A percentile compares a stretch with the other conserved stretches of the same genome.
These are phyloP conservation scores for Drosophila aff. DNA, from an alignment of 1,140 invertebrate species.

Conservation along the genomic window DNA sequence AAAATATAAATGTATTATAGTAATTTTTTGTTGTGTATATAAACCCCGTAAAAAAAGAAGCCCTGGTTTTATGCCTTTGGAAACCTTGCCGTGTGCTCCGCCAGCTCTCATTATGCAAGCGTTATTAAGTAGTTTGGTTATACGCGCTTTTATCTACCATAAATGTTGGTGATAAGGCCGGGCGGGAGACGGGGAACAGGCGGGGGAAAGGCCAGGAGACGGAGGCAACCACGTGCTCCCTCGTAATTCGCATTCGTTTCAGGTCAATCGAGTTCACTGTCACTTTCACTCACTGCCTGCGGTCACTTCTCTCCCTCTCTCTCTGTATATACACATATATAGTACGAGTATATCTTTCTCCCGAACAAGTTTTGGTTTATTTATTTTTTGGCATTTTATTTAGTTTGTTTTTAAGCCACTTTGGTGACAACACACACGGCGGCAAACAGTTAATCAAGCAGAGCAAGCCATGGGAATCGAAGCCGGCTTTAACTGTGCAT, in stretches of 20 bases:
- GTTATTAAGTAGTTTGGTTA: constrained; percentile 18
- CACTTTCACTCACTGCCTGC: constrained; percentile 65
- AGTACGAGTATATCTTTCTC: background rate
- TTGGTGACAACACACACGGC: constrained; percentile 39
- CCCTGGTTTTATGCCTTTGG: background rate
- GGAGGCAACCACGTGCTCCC: constrained; percentile 38
- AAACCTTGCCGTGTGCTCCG: constrained; percentile 9
- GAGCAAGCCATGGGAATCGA: constrained; percentile 8
- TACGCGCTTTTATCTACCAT: constrained; percentile 25
- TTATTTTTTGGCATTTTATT: constrained; percentile 7
- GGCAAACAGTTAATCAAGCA: constrained; percentile 36
- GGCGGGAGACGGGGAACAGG: too few relatives aligned
- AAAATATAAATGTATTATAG: background rate
- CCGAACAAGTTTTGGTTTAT: constrained; percentile 34
- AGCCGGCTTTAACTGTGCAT: constrained; percentile 59
- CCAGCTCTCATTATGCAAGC: constrained; percentile 12
- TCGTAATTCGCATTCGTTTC: constrained; percentile 34
- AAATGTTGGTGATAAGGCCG: constrained; percentile 14
- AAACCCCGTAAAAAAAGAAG: background rate
- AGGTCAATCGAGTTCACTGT: constrained; percentile 81
- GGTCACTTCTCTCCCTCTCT: background rate
- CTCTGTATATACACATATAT: background rate
- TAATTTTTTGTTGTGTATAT: background rate
- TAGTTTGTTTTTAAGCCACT: constrained; percentile 27
- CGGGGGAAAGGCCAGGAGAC: background rate